Base-by-base conservation (phyloP, 1,140 invertebrate species). In the Ephestia elutella region DNA sequence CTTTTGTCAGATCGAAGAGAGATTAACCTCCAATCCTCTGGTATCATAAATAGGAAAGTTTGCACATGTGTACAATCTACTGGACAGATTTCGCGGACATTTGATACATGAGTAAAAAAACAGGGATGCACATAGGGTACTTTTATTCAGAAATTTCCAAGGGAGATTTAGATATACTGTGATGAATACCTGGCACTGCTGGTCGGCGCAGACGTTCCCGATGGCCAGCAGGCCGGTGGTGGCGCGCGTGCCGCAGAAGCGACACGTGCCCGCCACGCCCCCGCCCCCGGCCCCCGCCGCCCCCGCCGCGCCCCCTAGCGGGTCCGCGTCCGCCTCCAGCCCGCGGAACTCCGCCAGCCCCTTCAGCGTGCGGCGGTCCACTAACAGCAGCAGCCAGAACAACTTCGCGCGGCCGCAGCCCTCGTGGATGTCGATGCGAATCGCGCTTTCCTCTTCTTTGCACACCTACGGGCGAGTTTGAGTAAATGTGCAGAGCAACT, bases 371-470 rank as follows among this genome's bases (percentile, higher is more conserved):
- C 94, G 93, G 0, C 96, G 95, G 75, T 99, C 97, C 0, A 97
- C 96, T 5, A 99, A 84, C 2, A 97, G 93, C 69, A 99, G 90
- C 0, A 99, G 90, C 97, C 97, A 99, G 81, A 98, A 98, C 1
- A 99, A 89, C 80, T 99, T 99, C 0, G 95, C 97, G 54, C 97
- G 91, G 0, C 97, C 97, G 80, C 97, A 99, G 0, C 97, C 97
- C 86, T 99, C 97, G 78, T 99, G 97, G 10, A 98, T 90, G 84
- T 99, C 97, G 0, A 99, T 96, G 54, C 97, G 92, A 49, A 97
- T 96, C 0, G 96, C 96, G 79, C 97, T 96, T 80, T 98, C 96
- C 78, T 98, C 97, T 75, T 98, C 96, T 86, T 98, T 98, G 81
- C 97, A 98, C 0, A 97, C 93, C 90, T 90, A 61, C 8, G 2